Base-by-base conservation (phyloP, 2,113 vertebrate genomes). In the Mobula birostris region DNA sequence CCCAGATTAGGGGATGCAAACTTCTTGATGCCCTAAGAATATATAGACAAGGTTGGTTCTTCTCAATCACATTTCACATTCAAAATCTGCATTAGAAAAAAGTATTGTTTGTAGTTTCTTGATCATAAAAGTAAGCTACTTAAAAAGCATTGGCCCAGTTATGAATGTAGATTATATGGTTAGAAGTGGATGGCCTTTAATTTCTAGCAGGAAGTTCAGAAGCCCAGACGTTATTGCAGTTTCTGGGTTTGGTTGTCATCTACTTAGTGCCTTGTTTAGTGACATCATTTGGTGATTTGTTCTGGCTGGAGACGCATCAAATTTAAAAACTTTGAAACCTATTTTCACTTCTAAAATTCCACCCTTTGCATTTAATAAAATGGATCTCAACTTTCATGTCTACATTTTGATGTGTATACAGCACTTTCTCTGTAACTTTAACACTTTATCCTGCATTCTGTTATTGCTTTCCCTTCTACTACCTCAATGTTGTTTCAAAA, bases 1-100 rank as follows among this genome's bases (percentile, higher is more conserved):
- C 98, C 27, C 99, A 99, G 96, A 97, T 99, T 83, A 96, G 98
- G 0, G 99, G 98, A 66, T 99, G 98, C 95, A 98, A 98, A 94
- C 97, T 99, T 94, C 97, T 99, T 0, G 98, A 99, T 0, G 98
- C 98, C 24, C 96, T 99, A 78, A 98, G 98, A 95, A 98, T 99
- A 97, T 98, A 99, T 96, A 98, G 99, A 85, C 99, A 99, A 98
- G 98, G 98, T 99, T 94, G 95, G 96, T 27, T 72, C 29, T n/a
- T 32, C 12, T 3, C 74, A 77, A 17, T 68, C 61, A n/a, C 58
- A 87, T 61, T 87, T n/a, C 27, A 61, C 29, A 11, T 29, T 87
- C 14, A 87, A 36, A 0, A 27, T 40, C 15, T 92, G 29, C 32
- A 5, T 40, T n/a, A 24, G n/a, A 40, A 36, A 36, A 40, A 9